A percentile compares a stretch with the other conserved stretches of the same genome.
Evolutionary conservation across 1,140 invertebrate genomes (phyloP).

Genomic region (Drosophila fuyamai): DNA sequence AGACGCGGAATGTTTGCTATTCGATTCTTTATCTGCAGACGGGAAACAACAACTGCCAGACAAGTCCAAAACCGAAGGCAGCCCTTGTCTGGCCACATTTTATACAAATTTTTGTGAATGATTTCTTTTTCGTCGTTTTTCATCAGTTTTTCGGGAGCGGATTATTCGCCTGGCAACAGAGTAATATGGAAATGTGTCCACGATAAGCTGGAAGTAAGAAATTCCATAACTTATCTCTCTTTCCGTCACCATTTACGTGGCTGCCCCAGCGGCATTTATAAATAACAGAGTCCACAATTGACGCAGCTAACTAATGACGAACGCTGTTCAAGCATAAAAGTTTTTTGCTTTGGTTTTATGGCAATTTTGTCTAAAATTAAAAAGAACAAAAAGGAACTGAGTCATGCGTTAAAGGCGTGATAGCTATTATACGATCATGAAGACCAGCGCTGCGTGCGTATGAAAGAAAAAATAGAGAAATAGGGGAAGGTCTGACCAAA

Average conservation of each 20-base stretch:
- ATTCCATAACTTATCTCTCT: constrained; percentile 28
- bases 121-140: constrained; percentile 20
- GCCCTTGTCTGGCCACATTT: constrained; percentile 19
- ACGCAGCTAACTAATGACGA: constrained; percentile 56
- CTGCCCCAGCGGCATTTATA: constrained; percentile 44
- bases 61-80: constrained; percentile 13
- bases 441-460: constrained; percentile 8
- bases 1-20: constrained; percentile 36
- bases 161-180: constrained; percentile 25
- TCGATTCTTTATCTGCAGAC: constrained; percentile 53
- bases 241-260: constrained; percentile 34
- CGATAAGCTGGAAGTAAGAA: constrained; percentile 24
- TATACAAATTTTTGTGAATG: constrained; percentile 45
- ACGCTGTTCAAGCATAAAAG: constrained; percentile 23
- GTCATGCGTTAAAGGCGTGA: constrained; percentile 70
- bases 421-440: constrained; percentile 42
- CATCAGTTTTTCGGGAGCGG: not conserved
- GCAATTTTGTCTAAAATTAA: constrained; percentile 42
- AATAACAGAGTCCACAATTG: constrained; percentile 42
- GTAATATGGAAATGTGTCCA: constrained; percentile 5
- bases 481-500: not conserved
- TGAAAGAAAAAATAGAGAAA: constrained; percentile 2
- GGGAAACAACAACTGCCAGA: constrained; percentile 30
- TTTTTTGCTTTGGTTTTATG: constrained; percentile 20
- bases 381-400: constrained; percentile 49